Base-by-base conservation (phyloP, 2,113 vertebrate genomes). In the Piliocolobus tephrosceles region DNA sequence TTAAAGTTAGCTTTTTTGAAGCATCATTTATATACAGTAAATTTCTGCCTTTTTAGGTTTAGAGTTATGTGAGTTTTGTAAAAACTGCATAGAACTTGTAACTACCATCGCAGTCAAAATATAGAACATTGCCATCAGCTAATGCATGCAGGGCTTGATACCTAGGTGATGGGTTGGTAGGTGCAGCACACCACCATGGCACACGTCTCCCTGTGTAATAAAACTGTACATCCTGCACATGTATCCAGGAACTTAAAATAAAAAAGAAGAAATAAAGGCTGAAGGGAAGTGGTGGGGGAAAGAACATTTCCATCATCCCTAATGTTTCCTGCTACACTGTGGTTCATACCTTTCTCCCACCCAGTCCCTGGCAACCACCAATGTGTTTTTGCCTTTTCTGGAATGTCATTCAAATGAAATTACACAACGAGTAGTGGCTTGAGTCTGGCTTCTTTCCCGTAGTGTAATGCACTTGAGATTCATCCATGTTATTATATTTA, bases 401-500 rank as follows among this genome's bases (percentile, higher is more conserved):
- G 76, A 55, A 66, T 22, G 57, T 75, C 27, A 2, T n/a, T 4
- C 14, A 6, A 8, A 23, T 38, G 75, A 64, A 30, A 32, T 64
- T 30, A 6, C 25, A 5, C 5, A 9, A 16, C 6, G 23, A 32
- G 32, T 4, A 17, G 47, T 66, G 17, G 25, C 43, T 88, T 18
- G 81, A 82, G 10, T 32, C n/a, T 45, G 27, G 8, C 10, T 18
- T 14, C n/a, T 91, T 40, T 79, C 64, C n/a, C 13, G 1, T 12
- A 38, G 58, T 12, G 0, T 6, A 8, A 66, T 22, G 30, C 8
- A 5, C 25, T n/a, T 79, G 45, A 43, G n/a, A 18, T 27, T 23
- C 8, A 30, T 61, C 43, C 2, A 2, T 6, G 52, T 6, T 23
- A 23, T 20, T 38, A 27, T 13, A 6, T 5, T 1, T 8, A 2